Evolutionary conservation across 1,140 invertebrate genomes (phyloP), one percentile per base, ranked within the genome.

Genomic region (Calliphora vicina): DNA sequence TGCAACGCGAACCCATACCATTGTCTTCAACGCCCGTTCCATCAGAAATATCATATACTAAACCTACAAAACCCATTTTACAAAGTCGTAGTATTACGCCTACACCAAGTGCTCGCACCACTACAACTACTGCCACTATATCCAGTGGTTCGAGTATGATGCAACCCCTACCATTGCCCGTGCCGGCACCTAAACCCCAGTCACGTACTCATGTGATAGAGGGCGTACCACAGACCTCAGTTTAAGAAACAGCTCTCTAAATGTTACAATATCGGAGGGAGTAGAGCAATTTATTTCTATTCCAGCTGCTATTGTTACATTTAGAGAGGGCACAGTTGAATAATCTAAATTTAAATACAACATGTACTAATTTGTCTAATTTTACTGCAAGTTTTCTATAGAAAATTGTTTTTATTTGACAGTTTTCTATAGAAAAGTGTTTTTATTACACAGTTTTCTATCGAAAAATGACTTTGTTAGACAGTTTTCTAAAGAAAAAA

Each of bases 241-340:
- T 90, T 82, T 90, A 90, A 89, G 88, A 86, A 87, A 89, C 87
- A 35, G 86, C 87, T 89, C 87, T 89, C 87, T 89, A 89, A 86
- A 81, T 82, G 73, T n/a, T 78, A 43, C 74, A 78, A 43, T 78
- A 78, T 23, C 20, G 15, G 74, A 43, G 12, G 25, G n/a, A 74
- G 15, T 78, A 78, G n/a, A 42, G n/a, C n/a, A 43, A 25, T 78
- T 12, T 6, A 43, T 13, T 23, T 23, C 13, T 78, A 20, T 43
- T 78, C 74, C n/a, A 25, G 20, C 61, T 67, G 29, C 20, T 78
- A 78, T 23, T 78, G 74, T 78, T 78, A 25, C 74, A 78, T 78
- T 78, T 78, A 78, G 74, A 78, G 74, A 78, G 74, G 15, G 0
- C 2, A 74, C 12, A 10, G 67, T 0, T 12, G 2, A 12, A 74